phyloP scores from a whole-genome alignment of 2,113 vertebrate genomes.

The Xiphorhynchus elegans region DNA sequence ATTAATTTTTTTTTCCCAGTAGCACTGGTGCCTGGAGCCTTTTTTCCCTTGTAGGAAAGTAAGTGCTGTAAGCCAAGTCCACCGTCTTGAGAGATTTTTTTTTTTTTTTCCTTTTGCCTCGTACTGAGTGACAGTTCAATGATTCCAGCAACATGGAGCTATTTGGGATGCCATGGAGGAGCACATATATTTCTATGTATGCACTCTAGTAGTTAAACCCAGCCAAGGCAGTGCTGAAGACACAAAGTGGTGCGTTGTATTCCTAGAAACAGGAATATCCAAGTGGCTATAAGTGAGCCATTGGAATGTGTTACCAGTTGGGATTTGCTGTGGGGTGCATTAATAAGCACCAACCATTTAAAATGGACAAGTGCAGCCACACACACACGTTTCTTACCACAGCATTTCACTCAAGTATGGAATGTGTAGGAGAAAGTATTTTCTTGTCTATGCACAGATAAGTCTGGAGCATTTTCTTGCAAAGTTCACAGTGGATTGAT shows the following conservation, averaged over 20 bases:
- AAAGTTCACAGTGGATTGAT: background rate
- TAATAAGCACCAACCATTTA: background rate
- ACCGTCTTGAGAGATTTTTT: background rate
- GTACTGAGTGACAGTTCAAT: background rate
- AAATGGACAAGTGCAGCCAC: background rate
- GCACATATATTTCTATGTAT: background rate
- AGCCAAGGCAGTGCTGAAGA: background rate
- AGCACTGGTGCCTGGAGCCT: background rate
- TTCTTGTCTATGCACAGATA: background rate
- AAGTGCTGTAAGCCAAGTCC: background rate
- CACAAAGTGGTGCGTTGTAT: rapidly evolving
- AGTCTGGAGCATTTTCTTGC: background rate
- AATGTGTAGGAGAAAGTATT: background rate
- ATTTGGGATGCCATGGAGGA: background rate
- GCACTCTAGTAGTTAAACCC: background rate
- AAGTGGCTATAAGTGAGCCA: background rate
- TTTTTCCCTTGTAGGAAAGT: background rate
- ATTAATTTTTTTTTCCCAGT: background rate
- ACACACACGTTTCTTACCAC: background rate
- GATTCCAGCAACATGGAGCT: background rate
- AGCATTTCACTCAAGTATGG: background rate
- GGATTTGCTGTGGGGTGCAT: background rate
- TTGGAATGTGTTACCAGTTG: background rate
- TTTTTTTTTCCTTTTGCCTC: background rate
- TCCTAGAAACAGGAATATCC: background rate